These are phyloP conservation scores for Corythucha ciliata DNA, from an alignment of 2,888 invertebrate genomes.

Conservation along the genomic window DNA sequence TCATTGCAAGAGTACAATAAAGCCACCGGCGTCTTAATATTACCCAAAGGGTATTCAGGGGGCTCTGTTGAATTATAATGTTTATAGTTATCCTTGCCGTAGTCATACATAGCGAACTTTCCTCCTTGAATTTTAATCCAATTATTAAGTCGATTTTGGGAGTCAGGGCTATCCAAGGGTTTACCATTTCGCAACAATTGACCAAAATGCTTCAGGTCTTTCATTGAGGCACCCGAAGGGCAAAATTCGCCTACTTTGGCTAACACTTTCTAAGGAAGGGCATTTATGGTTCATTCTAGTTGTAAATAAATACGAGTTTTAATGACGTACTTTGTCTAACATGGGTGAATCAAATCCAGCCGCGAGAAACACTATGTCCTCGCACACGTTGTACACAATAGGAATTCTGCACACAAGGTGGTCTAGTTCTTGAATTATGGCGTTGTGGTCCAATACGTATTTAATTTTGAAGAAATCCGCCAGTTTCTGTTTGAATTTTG, in stretches of 20 bases:
- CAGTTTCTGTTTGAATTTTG: neutral
- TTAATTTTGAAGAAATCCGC: neutral
- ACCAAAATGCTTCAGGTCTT: conserved; percentile 59
- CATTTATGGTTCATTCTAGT: neutral
- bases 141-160: neutral
- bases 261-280: conserved; percentile 46
- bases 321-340: conserved; percentile 14
- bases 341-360: conserved; percentile 16
- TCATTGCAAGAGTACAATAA: conserved; percentile 62
- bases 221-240: conserved; percentile 66
- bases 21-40: conserved; percentile 53
- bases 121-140: conserved; percentile 37
- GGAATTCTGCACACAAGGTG: conserved; percentile 11
- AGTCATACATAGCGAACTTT: conserved; percentile 60
- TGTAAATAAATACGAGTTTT: neutral
- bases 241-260: conserved; percentile 58
- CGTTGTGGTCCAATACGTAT: conserved; percentile 7
- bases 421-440: neutral
- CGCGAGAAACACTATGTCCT: conserved; percentile 1
- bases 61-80: conserved; percentile 51
- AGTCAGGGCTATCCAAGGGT: neutral
- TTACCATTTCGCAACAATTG: conserved; percentile 40
- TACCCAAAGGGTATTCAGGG: conserved; percentile 53
- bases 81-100: conserved; percentile 50
- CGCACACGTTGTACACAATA: conserved; percentile 5